Conservation (phyloP, 2,113 vertebrate genomes). For the Malaclemys terrapin region DNA sequence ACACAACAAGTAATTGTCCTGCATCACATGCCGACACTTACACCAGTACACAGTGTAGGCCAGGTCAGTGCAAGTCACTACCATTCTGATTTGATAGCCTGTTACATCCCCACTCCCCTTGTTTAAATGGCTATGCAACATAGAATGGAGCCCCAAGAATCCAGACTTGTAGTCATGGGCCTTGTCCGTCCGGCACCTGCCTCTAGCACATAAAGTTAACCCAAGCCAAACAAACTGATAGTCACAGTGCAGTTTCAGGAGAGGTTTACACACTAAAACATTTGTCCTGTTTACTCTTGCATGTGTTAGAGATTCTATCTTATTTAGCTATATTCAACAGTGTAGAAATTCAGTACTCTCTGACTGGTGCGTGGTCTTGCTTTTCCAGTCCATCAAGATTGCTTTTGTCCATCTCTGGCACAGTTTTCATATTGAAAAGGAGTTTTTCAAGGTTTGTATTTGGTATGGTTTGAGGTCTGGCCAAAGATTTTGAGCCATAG, state of each 20-base stretch:
- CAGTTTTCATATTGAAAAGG: background rate
- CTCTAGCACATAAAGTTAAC: background rate
- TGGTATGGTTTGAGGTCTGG: background rate
- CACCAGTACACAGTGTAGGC: background rate
- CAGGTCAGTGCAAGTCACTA: background rate
- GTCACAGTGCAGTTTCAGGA: background rate
- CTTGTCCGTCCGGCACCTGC: background rate
- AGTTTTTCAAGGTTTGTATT: constrained; percentile 6
- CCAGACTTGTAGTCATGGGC: background rate
- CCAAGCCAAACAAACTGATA: background rate
- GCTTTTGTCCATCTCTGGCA: background rate
- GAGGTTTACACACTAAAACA: fast-evolving
- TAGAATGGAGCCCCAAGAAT: fast-evolving
- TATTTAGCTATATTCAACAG: fast-evolving
- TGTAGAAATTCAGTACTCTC: background rate
- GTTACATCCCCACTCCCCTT: background rate
- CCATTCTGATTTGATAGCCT: background rate
- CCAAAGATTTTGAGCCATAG: background rate
- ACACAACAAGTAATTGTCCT: background rate
- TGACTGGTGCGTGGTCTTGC: background rate
- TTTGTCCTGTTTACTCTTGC: fast-evolving
- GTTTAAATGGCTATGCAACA: background rate
- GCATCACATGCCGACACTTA: background rate
- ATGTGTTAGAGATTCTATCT: background rate
- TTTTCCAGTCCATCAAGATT: background rate